Base-by-base conservation (phyloP, 2,113 vertebrate genomes). In the Otolemur garnettii region DNA sequence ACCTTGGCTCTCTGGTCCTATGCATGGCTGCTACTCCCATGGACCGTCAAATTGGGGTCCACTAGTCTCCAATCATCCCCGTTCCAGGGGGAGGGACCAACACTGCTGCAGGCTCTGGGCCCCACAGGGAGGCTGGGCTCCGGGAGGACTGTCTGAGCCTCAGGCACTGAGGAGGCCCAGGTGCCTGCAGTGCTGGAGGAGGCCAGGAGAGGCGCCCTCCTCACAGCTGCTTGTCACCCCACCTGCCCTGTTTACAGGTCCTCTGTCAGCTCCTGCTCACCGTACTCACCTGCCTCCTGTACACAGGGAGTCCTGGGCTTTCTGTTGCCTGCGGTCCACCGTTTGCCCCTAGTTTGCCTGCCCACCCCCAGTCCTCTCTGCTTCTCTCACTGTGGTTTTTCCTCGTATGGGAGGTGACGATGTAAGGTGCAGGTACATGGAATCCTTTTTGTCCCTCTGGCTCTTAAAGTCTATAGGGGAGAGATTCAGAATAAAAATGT, bases 241-340 rank as follows among this genome's bases (percentile, higher is more conserved):
- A 1, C 30, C 0, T 24, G 2, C 4, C 6, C 3, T 0, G 26
- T 19, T 28, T 28, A 7, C 21, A 17, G 62, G 19, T 33, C 11
- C 5, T 74, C 64, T 69, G 38, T 33, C 9, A 7, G 9, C 35
- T 0, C 9, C 18, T 1, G 4, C 60, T 60, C 26, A 0, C 59
- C 30, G 18, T 24, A 6, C 13, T 59, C 83, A 9, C 55, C 50
- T 45, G 14, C 30, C 35, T 64, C 2, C 18, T 74, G 86, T 30
- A 59, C 62, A n/a, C 9, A 38, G 19, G 21, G 50, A 33, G 69
- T 84, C 19, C 45, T 50, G n/a, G 28, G 9, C 35, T 45, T 69
- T 66, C 30, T 85, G 85, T 28, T 50, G 28, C 33, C 24, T 53
- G 33, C n/a, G 38, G 69, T 59, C 38, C 28, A 2, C 79, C 7